Conservation (phyloP, 2,797 vertebrate species). For the Varecia variegata region DNA sequence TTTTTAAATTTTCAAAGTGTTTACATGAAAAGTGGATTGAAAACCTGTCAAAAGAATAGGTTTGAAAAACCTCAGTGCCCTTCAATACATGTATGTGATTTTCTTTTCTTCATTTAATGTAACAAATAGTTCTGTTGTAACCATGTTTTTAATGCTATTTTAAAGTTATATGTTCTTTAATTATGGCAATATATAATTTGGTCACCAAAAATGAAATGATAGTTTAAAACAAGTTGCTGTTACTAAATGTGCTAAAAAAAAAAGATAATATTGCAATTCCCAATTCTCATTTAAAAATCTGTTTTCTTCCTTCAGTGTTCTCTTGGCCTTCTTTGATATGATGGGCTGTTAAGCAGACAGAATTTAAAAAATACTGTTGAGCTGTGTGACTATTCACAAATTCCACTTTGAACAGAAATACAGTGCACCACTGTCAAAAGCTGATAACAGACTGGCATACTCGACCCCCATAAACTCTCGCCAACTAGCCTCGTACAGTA, state of each 20-base stretch:
- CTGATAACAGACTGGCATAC: too few relatives aligned
- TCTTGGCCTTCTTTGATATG: too few relatives aligned
- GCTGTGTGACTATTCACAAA: too few relatives aligned
- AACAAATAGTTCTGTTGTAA: slow-evolving; percentile 55
- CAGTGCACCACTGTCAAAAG: too few relatives aligned
- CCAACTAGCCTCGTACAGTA: too few relatives aligned
- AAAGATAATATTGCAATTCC: too few relatives aligned
- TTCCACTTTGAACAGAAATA: too few relatives aligned
- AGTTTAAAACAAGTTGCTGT: slow-evolving; percentile 47
- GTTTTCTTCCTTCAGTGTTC: too few relatives aligned
- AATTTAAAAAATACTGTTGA: too few relatives aligned
- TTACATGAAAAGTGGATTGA: background rate
- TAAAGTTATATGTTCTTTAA: slow-evolving; percentile 66
- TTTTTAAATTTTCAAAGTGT: slow-evolving; percentile 41
- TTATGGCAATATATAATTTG: slow-evolving; percentile 69
- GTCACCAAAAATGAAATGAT: slow-evolving; percentile 55
- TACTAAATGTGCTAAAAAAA: slow-evolving; percentile 39
- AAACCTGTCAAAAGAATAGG: slow-evolving; percentile 53
- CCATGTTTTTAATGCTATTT: slow-evolving; percentile 65
- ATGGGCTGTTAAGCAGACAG: too few relatives aligned
- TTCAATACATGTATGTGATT: slow-evolving; percentile 36
- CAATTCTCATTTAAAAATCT: too few relatives aligned
- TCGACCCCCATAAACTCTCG: too few relatives aligned
- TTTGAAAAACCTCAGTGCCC: slow-evolving; percentile 73
- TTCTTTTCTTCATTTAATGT: slow-evolving; percentile 64